Evolutionary conservation across 2,113 vertebrate species (phyloP), one percentile per base, ranked within the genome.

Genomic region (Chloropsis cyanopogon): DNA sequence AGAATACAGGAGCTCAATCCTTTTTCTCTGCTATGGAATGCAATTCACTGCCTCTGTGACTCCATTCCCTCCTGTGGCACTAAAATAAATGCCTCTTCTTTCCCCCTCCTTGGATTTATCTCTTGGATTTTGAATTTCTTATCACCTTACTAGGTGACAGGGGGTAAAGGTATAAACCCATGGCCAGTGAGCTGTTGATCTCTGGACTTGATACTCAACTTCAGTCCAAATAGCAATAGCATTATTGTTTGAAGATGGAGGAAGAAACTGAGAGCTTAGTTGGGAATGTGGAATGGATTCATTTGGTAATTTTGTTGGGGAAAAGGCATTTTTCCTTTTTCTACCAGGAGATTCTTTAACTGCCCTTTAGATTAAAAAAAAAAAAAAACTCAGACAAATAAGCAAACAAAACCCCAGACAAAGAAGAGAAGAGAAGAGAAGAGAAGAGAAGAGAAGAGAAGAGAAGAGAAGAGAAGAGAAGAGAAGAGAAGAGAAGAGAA

Each of bases 401-500:
- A 9, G 18, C 4, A 46, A 35, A 11, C 23, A 56, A 57, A 73
- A 17, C 17, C 23, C 4, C 12, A 22, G 47, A 33, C 5, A 61
- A 19, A 42, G 11, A 61, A 53, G 28, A 10, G 3, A 31, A 17
- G 3, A 4, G 23, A 13, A 54, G 3, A 15, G 8, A 39, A 54
- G 8, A 10, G 5, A 4, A 5, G 7, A 12, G 25, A 47, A 12
- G 2, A 22, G 10, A 18, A 10, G 4, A 16, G 4, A 24, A 11
- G 3, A 19, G 5, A 23, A 13, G 3, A 35, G 14, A 16, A 10
- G 4, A 22, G 10, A 24, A 13, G 2, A 24, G 12, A 21, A 14
- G 8, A 57, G 24, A 15, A 13, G 4, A 18, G 5, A 25, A 12
- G 4, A 31, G 8, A 10, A 24, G 3, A 35, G 8, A 12, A 14